Base-by-base conservation (phyloP, 2,888 invertebrate genomes). In the Drosophila seclusa region DNA sequence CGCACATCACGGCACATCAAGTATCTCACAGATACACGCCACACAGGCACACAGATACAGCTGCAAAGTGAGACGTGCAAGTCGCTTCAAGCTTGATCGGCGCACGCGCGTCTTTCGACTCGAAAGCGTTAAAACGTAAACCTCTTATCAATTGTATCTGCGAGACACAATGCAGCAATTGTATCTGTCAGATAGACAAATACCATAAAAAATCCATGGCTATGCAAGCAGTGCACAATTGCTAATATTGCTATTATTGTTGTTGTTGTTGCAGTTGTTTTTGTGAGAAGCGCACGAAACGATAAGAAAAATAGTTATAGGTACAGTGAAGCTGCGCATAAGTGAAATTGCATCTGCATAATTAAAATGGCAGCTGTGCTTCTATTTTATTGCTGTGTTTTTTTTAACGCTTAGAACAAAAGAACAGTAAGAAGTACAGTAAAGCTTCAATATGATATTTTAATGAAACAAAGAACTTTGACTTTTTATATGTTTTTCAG, bases 71-170 rank as follows among this genome's bases (percentile, higher is more conserved):
- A 58, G 50, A 62, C 67, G 74, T 62, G 74, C 78, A 74, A 61
- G 34, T 55, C 50, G 54, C 38, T 62, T 61, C 64, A 63, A 34
- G n/a, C 45, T 32, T 29, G 2, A 60, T 60, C 50, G 68, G 78
- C 78, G 78, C 78, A 75, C 55, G 78, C 78, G 76, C 60, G 53
- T 63, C 60, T 58, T 45, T 2, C 34, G 49, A 55, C 27, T 42
- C 45, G 49, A 72, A 72, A 78, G 74, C 65, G 71, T 65, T 53
- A 29, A 68, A 70, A 64, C 16, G 40, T 63, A 65, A 55, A 68
- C 58, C 8, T 45, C 31, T 42, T 45, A 29, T 32, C 45, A 27
- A 63, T 57, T 53, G 77, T 68, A 73, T 58, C 72, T 68, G 10
- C 16, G 1, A 61, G 72, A 71, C 67, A 76, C 71, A 38, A 40